Conservation (phyloP, 2,113 vertebrate species). For the Nettapus auritus region DNA sequence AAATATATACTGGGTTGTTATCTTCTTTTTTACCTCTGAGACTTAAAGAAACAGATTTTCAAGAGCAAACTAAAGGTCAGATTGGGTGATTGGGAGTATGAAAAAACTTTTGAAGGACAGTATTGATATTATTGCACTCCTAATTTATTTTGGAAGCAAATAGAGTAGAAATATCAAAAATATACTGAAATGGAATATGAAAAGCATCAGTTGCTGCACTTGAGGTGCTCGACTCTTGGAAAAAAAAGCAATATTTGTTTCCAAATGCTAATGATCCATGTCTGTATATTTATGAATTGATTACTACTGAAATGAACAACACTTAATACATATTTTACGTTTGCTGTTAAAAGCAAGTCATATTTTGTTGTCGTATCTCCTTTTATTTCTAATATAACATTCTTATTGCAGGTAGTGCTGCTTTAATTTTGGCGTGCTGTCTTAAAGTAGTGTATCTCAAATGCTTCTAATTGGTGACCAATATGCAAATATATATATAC, state of each 20-base stretch:
- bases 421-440: neutral
- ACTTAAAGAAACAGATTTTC: neutral
- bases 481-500: neutral
- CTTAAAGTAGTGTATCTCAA: neutral
- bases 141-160: neutral
- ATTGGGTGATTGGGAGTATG: neutral
- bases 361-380: neutral
- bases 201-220: neutral
- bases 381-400: neutral
- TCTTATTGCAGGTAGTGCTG: neutral
- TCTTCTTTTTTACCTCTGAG: neutral
- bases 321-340: neutral
- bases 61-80: neutral
- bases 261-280: neutral
- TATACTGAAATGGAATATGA: neutral
- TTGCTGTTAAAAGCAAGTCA: neutral
- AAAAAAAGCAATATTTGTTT: neutral
- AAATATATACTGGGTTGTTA: neutral
- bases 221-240: neutral
- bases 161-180: neutral
- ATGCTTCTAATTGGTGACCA: neutral
- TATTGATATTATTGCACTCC: neutral
- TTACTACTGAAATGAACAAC: neutral
- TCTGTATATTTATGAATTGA: neutral
- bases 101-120: neutral